Base-by-base conservation (phyloP, 1,140 invertebrate genomes). In the Anadara kagoshimensis region DNA sequence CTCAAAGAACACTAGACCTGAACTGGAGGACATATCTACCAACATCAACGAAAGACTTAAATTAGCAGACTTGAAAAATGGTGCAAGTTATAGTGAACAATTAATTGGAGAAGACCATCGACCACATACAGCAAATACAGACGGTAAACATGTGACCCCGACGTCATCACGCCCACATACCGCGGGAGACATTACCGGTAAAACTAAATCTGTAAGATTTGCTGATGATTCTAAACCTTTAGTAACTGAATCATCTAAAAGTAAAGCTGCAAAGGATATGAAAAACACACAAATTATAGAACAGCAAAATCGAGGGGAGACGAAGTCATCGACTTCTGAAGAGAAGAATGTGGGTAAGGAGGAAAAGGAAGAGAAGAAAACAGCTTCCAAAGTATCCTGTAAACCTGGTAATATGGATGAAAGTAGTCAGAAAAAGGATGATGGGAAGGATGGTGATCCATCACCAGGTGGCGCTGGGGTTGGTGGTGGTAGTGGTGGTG, bases 141-240 rank as follows among this genome's bases (percentile, higher is more conserved):
- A 22, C 8, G 24, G 24, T 10, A 59, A 63, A 29, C 29, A 36
- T 36, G 29, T 36, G 29, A 3, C 29, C 29, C 29, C 29, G 2
- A 36, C 29, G 7, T 36, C 29, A 36, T 36, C 29, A 41, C 7
- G 29, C 29, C 68, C 73, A 54, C 41, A 51, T 45, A 75, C 67
- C 18, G 61, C 67, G 12, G 73, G 62, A 18, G 64, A 66, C 14
- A 36, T 36, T 36, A 36, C 29, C 2, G 29, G 29, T 36, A 66
- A 43, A 22, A 20, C 49, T 7, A 75, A 75, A 47, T 61, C 45
- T 26, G 73, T 75, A 1, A 26, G 73, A 24, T 75, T 75, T 70
- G 61, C 73, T 61, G 73, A 70, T 18, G 68, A 29, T 10, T 59
- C 56, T 36, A 36, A 44, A 36, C 7, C 54, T 36, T 2, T 3